phyloP scores from a whole-genome alignment of 2,113 vertebrate genomes.

The Calyptommatus sinebrachiatus region DNA sequence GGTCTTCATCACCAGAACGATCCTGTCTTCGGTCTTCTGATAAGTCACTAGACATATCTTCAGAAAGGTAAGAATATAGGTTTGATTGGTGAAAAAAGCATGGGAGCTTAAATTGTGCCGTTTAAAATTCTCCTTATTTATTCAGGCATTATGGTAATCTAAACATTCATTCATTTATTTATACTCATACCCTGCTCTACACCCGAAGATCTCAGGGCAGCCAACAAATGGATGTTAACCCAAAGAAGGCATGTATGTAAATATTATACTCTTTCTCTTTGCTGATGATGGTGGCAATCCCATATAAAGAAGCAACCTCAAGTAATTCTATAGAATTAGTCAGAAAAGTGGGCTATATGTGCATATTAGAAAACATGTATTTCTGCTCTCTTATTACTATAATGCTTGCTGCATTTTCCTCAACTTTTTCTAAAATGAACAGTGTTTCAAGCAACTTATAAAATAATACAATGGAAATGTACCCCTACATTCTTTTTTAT shows the following conservation, averaged over 20 bases:
- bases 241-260: no score
- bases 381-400: neutral
- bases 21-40: constrained; percentile 52
- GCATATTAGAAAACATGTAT: neutral
- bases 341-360: neutral
- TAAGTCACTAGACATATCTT: constrained; percentile 48
- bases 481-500: neutral
- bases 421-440: neutral
- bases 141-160: no score
- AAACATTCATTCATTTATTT: no score
- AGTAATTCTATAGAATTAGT: neutral
- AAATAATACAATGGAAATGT: neutral
- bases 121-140: neutral
- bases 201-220: no score
- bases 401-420: neutral
- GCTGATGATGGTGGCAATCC: neutral
- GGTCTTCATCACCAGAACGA: constrained; percentile 60
- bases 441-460: neutral
- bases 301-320: neutral
- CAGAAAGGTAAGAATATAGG: constrained; percentile 57
- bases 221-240: no score
- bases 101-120: neutral
- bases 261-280: no score
- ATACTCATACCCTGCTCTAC: no score
- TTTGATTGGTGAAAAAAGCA: constrained; percentile 18